phyloP scores from a whole-genome alignment of 37 sponge, comb jelly and placozoan genomes.

The Agelas oroides region DNA sequence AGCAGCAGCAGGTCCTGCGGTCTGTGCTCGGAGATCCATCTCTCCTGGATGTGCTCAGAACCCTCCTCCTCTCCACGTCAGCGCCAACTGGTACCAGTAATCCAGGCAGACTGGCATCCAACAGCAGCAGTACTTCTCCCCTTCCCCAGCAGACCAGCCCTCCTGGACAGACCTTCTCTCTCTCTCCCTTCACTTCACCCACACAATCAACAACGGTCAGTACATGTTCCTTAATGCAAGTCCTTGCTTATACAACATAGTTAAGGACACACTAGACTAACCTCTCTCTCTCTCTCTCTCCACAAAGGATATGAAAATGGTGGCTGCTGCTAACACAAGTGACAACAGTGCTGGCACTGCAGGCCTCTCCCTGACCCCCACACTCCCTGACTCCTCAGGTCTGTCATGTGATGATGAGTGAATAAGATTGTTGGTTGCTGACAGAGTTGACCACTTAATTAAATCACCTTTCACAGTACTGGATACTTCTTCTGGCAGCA shows the following conservation, averaged over 20 bases:
- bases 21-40: constrained; percentile 56
- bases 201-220: neutral
- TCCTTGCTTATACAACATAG: no score
- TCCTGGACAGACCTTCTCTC: neutral
- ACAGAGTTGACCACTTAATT: constrained; percentile 37
- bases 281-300: no score
- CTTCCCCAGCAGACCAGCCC: neutral
- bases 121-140: neutral
- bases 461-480: no score
- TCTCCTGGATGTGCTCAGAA: constrained; percentile 42
- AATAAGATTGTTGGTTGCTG: constrained; percentile 17
- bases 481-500: no score
- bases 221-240: neutral
- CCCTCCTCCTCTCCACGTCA: constrained; percentile 21
- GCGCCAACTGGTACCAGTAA: neutral
- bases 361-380: no score
- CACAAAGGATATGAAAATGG: no score
- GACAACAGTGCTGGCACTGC: neutral
- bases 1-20: constrained; percentile 47
- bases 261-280: no score
- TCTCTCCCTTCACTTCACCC: neutral
- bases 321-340: no score
- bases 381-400: no score
- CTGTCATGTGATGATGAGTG: no score
- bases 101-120: neutral